A percentile compares a stretch with the other conserved stretches of the same genome.
Evolutionary conservation across 2,113 vertebrate genomes (phyloP).

Genomic region (Neolamprologus devosi): DNA sequence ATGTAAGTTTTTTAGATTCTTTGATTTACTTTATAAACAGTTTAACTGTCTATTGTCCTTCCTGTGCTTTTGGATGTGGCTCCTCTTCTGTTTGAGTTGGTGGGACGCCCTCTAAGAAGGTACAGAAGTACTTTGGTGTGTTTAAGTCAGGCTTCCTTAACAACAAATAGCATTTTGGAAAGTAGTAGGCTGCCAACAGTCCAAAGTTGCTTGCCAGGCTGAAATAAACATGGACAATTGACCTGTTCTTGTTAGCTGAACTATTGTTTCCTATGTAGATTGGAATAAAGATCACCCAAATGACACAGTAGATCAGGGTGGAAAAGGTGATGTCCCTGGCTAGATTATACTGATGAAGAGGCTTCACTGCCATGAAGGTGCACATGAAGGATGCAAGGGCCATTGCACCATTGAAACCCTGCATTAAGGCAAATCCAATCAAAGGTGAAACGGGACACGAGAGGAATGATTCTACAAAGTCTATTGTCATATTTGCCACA

Average conservation of each 20-base stretch:
- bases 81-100: conserved; percentile 40
- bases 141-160: conserved; percentile 74
- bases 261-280: conserved; percentile 53
- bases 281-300: conserved; percentile 73
- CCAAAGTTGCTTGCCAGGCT: conserved; percentile 66
- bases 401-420: conserved; percentile 17
- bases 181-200: conserved; percentile 68
- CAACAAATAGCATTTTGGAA: conserved; percentile 82
- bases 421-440: conserved; percentile 66
- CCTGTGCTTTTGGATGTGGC: neutral
- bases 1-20: neutral
- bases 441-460: conserved; percentile 69
- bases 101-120: conserved; percentile 55
- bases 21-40: neutral
- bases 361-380: conserved; percentile 81
- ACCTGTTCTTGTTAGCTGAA: neutral
- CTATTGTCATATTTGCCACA: conserved; percentile 31
- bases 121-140: conserved; percentile 70
- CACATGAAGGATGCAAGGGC: conserved; percentile 77
- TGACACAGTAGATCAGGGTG: conserved; percentile 71
- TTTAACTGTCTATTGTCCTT: neutral
- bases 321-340: conserved; percentile 82
- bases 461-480: conserved; percentile 57
- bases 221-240: conserved; percentile 63
- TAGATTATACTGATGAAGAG: conserved; percentile 67